A percentile compares a stretch with the other conserved stretches of the same genome.
Conservation (phyloP, 2,113 vertebrate genomes). For the Perccottus glenii region DNA sequence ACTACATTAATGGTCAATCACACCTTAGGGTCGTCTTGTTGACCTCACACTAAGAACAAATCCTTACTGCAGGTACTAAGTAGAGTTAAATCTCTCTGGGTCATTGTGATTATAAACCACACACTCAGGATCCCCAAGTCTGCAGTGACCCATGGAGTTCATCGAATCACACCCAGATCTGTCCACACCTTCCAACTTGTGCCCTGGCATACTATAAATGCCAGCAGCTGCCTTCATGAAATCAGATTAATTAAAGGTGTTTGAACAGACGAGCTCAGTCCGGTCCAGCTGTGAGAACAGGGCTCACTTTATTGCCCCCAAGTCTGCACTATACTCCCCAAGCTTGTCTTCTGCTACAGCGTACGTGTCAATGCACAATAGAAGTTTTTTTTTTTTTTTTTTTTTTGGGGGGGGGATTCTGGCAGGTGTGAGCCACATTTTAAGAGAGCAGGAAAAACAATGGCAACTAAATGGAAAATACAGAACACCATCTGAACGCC, state of each 20-base stretch:
- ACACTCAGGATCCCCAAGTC: neutral
- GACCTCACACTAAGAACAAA: slow-evolving; percentile 50
- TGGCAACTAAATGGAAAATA: slow-evolving; percentile 26
- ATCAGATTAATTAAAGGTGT: slow-evolving; percentile 68
- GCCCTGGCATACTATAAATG: slow-evolving; percentile 40
- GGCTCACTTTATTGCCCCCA: slow-evolving; percentile 39
- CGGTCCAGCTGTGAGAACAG: slow-evolving; percentile 41
- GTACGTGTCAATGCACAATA: slow-evolving; percentile 31
- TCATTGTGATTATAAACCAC: slow-evolving; percentile 37
- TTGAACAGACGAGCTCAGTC: slow-evolving; percentile 27
- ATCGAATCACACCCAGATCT: slow-evolving; percentile 58
- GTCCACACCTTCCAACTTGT: slow-evolving; percentile 50
- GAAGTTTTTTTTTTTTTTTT: slow-evolving; percentile 6
- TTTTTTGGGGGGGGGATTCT: too few species aligned
- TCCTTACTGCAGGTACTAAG: slow-evolving; percentile 21
- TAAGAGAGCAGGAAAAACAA: slow-evolving; percentile 18
- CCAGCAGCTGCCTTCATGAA: slow-evolving; percentile 68
- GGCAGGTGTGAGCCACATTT: too few species aligned
- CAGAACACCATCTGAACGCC: neutral
- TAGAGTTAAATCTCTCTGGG: slow-evolving; percentile 25
- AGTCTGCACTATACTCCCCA: slow-evolving; percentile 12
- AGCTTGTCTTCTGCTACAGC: slow-evolving; percentile 8
- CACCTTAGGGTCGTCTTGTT: slow-evolving; percentile 50
- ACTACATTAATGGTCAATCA: slow-evolving; percentile 42
- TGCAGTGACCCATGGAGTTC: slow-evolving; percentile 32